Percentiles rank a stretch among this genome's conserved stretches.
These are phyloP conservation scores for Lacerta agilis DNA, from an alignment of 2,797 vertebrate genomes.

Conservation along the genomic window DNA sequence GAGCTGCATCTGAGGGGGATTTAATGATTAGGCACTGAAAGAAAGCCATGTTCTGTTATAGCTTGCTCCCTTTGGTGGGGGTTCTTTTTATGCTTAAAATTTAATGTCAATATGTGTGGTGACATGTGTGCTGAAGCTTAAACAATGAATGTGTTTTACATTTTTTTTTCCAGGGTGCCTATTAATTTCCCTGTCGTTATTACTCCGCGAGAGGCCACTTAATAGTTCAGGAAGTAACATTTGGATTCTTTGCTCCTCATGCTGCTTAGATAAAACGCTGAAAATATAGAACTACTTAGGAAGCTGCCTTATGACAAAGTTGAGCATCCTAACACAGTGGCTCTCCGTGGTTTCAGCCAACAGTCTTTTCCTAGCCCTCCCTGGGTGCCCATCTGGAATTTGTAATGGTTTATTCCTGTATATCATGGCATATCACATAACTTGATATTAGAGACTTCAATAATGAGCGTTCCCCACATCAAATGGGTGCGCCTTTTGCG, in stretches of 20 bases:
- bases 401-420: too few species aligned
- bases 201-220: neutral
- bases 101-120: neutral
- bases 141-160: neutral
- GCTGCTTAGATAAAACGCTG: neutral
- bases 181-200: neutral
- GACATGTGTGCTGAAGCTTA: neutral
- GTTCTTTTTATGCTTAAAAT: neutral
- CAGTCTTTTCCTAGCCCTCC: too few species aligned
- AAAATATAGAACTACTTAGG: too few species aligned
- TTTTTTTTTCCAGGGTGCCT: neutral
- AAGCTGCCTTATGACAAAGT: too few species aligned
- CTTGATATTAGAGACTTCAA: too few species aligned
- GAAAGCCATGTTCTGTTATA: neutral
- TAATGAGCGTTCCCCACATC: too few species aligned
- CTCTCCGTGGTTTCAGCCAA: too few species aligned
- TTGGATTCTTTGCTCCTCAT: neutral
- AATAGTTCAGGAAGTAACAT: neutral
- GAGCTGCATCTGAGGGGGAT: neutral
- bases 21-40: slow-evolving; percentile 8
- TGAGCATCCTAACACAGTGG: too few species aligned
- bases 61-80: neutral
- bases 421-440: too few species aligned
- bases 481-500: too few species aligned
- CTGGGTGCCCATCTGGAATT: too few species aligned